These are phyloP conservation scores for Caenorhabditis doughertyi DNA, from an alignment of 2,888 invertebrate genomes.

Conservation along the genomic window DNA sequence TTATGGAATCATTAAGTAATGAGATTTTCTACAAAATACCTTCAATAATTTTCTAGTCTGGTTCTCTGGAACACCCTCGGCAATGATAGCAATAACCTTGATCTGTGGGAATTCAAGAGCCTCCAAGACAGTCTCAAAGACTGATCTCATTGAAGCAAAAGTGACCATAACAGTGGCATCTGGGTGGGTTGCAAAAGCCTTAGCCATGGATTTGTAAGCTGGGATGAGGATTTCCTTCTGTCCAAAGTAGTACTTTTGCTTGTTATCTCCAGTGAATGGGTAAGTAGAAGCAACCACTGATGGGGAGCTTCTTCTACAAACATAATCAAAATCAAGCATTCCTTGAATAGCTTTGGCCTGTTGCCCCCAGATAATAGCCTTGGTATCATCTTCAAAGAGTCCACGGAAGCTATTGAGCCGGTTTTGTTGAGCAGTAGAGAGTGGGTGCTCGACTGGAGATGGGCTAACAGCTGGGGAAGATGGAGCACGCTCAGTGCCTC, in stretches of 20 bases:
- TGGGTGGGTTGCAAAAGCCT: conserved; percentile 95
- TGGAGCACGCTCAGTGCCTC: conserved; percentile 64
- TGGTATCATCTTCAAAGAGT: conserved; percentile 81
- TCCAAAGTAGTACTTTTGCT: conserved; percentile 99
- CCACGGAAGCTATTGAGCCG: conserved; percentile 35
- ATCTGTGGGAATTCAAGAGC: conserved; percentile 91
- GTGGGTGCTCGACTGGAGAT: conserved; percentile 17
- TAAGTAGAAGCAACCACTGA: conserved; percentile 95
- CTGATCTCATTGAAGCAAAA: conserved; percentile 97
- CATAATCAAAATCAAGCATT: conserved; percentile 97
- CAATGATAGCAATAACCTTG: conserved; percentile 96
- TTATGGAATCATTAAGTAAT: not conserved
- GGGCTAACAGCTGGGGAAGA: conserved; percentile 45
- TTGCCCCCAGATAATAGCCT: conserved; percentile 98
- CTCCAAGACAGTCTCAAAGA: conserved; percentile 96
- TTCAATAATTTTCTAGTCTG: conserved; percentile 94
- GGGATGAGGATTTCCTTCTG: conserved; percentile 87
- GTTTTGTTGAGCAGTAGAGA: conserved; percentile 22
- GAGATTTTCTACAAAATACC: too few species aligned
- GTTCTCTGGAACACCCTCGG: conserved; percentile 99
- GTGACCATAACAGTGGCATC: conserved; percentile 95
- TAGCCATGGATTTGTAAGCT: conserved; percentile 97
- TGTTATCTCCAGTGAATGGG: conserved; percentile 96
- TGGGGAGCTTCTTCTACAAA: conserved; percentile 92
- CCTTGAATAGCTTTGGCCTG: conserved; percentile 96